Base-by-base conservation (phyloP, 2,797 vertebrate species). In the Acanthornis magna region DNA sequence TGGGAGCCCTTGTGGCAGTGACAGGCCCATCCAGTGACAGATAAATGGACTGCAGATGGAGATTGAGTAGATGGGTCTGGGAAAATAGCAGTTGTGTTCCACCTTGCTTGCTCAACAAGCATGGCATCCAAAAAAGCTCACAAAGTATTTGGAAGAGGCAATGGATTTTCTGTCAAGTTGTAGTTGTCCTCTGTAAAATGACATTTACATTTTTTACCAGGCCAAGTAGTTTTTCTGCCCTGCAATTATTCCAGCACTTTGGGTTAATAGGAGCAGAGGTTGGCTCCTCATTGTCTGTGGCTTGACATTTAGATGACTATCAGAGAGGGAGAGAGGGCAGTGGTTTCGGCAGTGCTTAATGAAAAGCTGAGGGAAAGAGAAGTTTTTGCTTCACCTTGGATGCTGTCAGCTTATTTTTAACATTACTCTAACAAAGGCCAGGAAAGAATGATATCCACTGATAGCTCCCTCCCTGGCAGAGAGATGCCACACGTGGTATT, bases 221-320 rank as follows among this genome's bases (percentile, higher is more conserved):
- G 67, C 22, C 77, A 88, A 91, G 47, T 42, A 91, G 20, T n/a
- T 96, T 85, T 96, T 68, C 55, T 90, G 82, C 67, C 58, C 75
- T 80, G 60, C 1, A 18, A 55, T 90, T 92, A 42, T 89, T 66
- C 70, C 90, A 94, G 57, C n/a, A 61, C 48, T 91, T 84, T 54
- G 55, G 72, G 66, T 93, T 95, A 94, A 93, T 72, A 91, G 63
- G 67, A 97, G n/a, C 79, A 90, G 93, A 88, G 48, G 45, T 47
- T 92, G 87, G 89, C 91, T 95, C 91, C 38, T 0, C 17, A 15
- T 55, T 96, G 88, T 96, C 82, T 91, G 57, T 36, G 76, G 55
- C 70, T 82, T 4, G 2, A 92, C 75, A 79, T 96, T 93, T 89
- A 82, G 55, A 87, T 71, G 75, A 45, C 77, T 82, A 58, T 72